Conservation (phyloP, 2,888 invertebrate genomes). For the Drosophila infuscata region DNA sequence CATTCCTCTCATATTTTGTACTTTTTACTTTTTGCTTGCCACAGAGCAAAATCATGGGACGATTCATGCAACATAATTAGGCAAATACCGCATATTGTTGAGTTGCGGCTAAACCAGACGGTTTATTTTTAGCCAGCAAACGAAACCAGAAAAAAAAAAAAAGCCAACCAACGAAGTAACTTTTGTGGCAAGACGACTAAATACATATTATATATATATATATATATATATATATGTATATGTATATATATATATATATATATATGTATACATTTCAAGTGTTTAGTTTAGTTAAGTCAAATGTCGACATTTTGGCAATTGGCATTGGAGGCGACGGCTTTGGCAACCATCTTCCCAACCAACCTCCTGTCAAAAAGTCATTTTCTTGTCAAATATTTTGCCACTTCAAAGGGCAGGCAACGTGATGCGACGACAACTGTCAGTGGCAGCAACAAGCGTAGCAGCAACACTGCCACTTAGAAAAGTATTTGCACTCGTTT, state of each 20-base stretch:
- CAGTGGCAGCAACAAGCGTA: constrained; percentile 16
- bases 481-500: constrained; percentile 77
- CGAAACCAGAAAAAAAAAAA: background rate
- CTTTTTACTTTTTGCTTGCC: background rate
- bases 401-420: constrained; percentile 70
- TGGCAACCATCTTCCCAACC: constrained; percentile 1
- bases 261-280: background rate
- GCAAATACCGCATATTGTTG: background rate
- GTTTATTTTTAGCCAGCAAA: background rate
- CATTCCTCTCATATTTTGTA: background rate
- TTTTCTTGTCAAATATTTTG: constrained; percentile 78
- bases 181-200: background rate
- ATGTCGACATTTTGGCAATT: constrained; percentile 49
- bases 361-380: constrained; percentile 46
- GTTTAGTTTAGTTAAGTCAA: constrained; percentile 46
- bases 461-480: constrained; percentile 63
- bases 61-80: background rate
- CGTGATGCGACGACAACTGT: constrained; percentile 34
- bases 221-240: background rate
- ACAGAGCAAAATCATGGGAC: background rate
- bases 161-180: background rate
- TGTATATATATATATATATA: background rate
- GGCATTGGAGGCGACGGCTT: constrained; percentile 22
- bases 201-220: background rate
- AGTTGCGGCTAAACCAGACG: background rate